Conservation (phyloP, 2,888 invertebrate genomes). For the Xestia sexstrigata region DNA sequence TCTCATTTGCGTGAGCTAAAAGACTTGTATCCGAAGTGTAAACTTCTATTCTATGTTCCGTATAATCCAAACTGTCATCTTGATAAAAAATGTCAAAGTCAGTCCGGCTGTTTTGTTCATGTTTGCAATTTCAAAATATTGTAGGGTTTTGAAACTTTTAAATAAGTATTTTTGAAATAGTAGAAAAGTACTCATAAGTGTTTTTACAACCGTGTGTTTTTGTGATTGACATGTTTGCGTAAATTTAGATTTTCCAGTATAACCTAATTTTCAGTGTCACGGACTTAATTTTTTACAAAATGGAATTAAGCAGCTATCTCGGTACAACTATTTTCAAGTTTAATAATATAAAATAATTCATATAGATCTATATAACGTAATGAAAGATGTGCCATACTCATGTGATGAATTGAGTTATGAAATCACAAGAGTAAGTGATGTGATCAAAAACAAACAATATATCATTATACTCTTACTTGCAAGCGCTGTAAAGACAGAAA, state of each 20-base stretch:
- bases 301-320: conserved; percentile 12
- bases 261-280: conserved; percentile 39
- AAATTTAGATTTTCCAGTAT: background rate
- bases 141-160: background rate
- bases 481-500: background rate
- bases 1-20: background rate
- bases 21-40: conserved; percentile 13
- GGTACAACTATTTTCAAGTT: conserved; percentile 22
- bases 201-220: background rate
- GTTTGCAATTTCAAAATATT: conserved; percentile 1
- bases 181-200: background rate
- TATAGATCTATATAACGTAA: background rate
- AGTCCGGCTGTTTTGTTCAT: conserved; percentile 5
- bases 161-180: background rate
- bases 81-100: conserved; percentile 23
- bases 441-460: background rate
- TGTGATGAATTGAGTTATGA: background rate
- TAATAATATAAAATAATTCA: background rate
- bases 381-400: background rate
- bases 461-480: background rate
- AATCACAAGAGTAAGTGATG: background rate
- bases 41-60: background rate
- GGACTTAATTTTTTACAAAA: conserved; percentile 14
- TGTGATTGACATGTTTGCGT: conserved; percentile 8
- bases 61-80: conserved; percentile 15